These are phyloP conservation scores for Pantherophis vulpinus DNA, from an alignment of 2,797 vertebrate species.

Conservation along the genomic window DNA sequence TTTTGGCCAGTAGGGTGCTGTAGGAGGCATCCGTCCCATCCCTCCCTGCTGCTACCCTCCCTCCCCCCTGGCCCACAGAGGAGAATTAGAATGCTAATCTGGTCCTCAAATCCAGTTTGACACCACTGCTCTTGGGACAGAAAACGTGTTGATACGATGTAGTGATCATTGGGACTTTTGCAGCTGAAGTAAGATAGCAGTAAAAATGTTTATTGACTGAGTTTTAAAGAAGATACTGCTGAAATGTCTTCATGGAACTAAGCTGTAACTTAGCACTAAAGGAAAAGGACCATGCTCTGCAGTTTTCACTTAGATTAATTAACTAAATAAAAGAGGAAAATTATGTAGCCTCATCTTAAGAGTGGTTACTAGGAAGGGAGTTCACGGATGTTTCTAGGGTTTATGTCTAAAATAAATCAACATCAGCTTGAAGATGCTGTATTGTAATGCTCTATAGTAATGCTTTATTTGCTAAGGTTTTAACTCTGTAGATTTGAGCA, in stretches of 20 bases:
- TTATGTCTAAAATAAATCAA: background rate
- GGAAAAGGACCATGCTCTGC: too few species aligned
- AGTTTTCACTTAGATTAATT: background rate
- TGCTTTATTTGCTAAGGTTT: background rate
- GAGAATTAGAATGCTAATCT: too few species aligned
- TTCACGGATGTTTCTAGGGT: background rate
- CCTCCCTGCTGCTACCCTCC: too few species aligned
- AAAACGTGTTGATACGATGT: background rate
- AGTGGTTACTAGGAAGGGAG: background rate
- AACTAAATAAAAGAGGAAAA: background rate
- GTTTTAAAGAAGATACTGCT: too few species aligned
- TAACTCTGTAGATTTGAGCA: background rate
- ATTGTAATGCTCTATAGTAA: background rate
- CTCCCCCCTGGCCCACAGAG: too few species aligned
- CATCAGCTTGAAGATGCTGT: background rate
- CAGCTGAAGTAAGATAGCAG: too few species aligned
- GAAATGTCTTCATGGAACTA: too few species aligned
- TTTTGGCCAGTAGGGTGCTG: too few species aligned
- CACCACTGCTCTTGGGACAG: background rate
- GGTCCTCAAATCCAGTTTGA: too few species aligned
- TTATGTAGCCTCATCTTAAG: background rate
- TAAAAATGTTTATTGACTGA: too few species aligned
- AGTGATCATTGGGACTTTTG: background rate
- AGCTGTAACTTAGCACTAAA: too few species aligned
- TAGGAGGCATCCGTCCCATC: too few species aligned